These are phyloP conservation scores for Cyphomyrus plagiostoma DNA, from an alignment of 2,113 vertebrate genomes.

Conservation along the genomic window DNA sequence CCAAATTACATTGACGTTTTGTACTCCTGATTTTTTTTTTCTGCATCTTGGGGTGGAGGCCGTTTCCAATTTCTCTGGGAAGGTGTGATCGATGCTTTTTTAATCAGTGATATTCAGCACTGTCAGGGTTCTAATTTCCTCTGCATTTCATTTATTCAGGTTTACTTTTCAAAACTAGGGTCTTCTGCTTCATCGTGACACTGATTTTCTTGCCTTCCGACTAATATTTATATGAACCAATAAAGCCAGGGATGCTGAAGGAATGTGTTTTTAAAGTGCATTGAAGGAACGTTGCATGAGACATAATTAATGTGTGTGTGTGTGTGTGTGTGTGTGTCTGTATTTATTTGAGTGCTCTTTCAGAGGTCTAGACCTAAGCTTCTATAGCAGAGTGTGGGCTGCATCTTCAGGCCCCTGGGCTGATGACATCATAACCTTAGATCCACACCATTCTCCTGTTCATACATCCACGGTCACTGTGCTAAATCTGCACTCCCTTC, in stretches of 20 bases:
- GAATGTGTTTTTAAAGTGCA: neutral
- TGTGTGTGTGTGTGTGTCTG: neutral
- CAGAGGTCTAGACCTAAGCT: neutral
- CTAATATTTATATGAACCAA: neutral
- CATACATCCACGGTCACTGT: neutral
- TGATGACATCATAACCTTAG: neutral
- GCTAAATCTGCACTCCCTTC: neutral
- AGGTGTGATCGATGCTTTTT: neutral
- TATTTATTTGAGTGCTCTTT: neutral
- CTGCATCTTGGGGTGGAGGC: neutral
- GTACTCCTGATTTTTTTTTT: neutral
- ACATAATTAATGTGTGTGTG: neutral
- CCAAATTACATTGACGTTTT: neutral
- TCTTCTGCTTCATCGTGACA: neutral
- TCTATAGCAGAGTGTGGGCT: neutral
- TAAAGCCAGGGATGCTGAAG: neutral
- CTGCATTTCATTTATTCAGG: neutral
- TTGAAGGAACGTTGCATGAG: neutral
- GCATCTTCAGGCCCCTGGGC: neutral
- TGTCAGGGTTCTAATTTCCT: neutral
- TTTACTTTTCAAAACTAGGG: neutral
- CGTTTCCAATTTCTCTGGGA: neutral
- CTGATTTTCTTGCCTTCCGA: neutral
- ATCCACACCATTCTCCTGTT: neutral
- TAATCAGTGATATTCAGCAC: neutral